These are phyloP conservation scores for Neoaliturus tenellus DNA, from an alignment of 2,888 invertebrate genomes.

Conservation along the genomic window DNA sequence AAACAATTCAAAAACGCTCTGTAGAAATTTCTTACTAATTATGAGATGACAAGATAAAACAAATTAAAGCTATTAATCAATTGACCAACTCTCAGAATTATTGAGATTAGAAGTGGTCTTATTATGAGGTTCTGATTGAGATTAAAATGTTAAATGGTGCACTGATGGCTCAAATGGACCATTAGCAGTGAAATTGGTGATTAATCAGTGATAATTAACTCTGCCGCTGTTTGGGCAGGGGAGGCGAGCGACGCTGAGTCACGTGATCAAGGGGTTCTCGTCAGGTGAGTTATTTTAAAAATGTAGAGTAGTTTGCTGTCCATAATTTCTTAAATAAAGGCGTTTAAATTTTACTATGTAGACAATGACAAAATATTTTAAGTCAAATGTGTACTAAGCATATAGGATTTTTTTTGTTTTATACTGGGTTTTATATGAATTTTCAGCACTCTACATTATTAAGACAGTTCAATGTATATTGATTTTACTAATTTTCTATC, in stretches of 20 bases:
- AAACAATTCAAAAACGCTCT: no score
- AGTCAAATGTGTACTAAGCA: no score
- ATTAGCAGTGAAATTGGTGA: neutral
- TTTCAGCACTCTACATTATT: no score
- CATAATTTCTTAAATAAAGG: neutral
- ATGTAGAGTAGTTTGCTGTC: neutral
- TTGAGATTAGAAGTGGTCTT: neutral
- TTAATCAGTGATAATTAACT: conserved; percentile 1
- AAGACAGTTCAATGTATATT: no score
- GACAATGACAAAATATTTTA: no score
- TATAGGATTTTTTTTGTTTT: no score
- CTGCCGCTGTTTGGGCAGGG: neutral
- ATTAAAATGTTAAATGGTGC: neutral
- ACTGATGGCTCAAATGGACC: neutral
- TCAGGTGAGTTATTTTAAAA: conserved; percentile 22
- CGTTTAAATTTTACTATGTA: no score
- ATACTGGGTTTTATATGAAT: no score
- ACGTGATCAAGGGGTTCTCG: neutral
- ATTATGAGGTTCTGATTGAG: neutral
- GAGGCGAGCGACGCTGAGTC: neutral
- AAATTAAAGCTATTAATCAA: neutral
- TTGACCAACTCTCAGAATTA: neutral
- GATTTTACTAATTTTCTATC: no score
- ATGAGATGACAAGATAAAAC: no score
- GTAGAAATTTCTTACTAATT: no score